A percentile compares a stretch with the other conserved stretches of the same genome.
Evolutionary conservation across 2,888 invertebrate species (phyloP).

Genomic region (Epirrita christyi): DNA sequence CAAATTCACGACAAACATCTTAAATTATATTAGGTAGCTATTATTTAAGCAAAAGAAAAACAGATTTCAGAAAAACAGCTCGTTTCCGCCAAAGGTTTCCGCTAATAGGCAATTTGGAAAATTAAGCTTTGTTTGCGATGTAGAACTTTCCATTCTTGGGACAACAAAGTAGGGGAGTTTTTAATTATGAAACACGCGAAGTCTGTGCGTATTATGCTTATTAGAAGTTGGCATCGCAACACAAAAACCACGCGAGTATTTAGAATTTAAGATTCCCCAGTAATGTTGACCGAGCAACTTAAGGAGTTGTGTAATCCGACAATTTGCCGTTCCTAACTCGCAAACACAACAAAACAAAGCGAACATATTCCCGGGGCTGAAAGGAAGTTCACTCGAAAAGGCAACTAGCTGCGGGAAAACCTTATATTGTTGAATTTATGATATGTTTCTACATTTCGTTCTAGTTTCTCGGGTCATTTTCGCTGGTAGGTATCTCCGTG

Average conservation of each 20-base stretch:
- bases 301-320: conserved; percentile 79
- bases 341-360: conserved; percentile 81
- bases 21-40: conserved; percentile 55
- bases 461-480: conserved; percentile 71
- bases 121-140: conserved; percentile 60
- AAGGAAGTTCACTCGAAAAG: conserved; percentile 80
- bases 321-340: conserved; percentile 80
- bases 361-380: conserved; percentile 76
- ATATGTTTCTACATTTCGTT: conserved; percentile 67
- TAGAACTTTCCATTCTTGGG: conserved; percentile 60
- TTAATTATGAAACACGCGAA: conserved; percentile 48
- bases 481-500: conserved; percentile 62
- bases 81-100: conserved; percentile 52
- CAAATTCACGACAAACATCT: conserved; percentile 71
- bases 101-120: conserved; percentile 61
- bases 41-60: conserved; percentile 67
- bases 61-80: conserved; percentile 54
- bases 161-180: conserved; percentile 54
- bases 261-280: conserved; percentile 65
- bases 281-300: conserved; percentile 78
- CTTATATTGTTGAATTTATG: conserved; percentile 80
- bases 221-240: conserved; percentile 59
- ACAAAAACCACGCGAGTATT: conserved; percentile 59
- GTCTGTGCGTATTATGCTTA: conserved; percentile 34
- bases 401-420: conserved; percentile 77